Base-by-base conservation (phyloP, 2,113 vertebrate species). In the Lamprologus tigripictilis region DNA sequence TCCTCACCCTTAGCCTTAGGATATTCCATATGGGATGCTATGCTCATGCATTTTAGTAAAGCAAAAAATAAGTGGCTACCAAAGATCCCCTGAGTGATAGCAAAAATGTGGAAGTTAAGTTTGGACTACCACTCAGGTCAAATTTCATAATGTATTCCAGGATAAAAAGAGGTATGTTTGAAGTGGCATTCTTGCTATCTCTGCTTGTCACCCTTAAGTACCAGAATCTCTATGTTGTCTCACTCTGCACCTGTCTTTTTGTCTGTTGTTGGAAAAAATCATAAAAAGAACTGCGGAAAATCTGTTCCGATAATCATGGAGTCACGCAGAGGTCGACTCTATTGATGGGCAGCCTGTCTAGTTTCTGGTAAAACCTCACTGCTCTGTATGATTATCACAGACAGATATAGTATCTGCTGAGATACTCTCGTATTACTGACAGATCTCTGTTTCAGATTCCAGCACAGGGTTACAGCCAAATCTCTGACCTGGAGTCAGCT, bases 331-430 rank as follows among this genome's bases (percentile, higher is more conserved):
- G 92, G 86, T 90, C 86, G 82, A 54, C 76, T 45, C 26, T 33
- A 9, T 76, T 88, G 86, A 92, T 80, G 84, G 88, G 83, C 90
- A 31, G 85, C 71, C 92, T 82, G 87, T 89, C 92, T 79, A 54
- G 76, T 89, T 57, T 42, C 73, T 83, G 86, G 84, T 89, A 83
- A 90, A 88, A 55, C 86, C 84, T 89, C 55, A 58, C 91, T 73
- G 90, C 85, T 89, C 54, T 51, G 76, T 63, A 84, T 91, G 89
- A 95, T 96, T 94, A 96, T 93, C 92, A 88, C 90, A 92, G 94
- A 94, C 94, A 88, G 89, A 96, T 96, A 93, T 95, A 96, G 94
- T 82, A 88, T 55, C 45, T 78, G 83, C 63, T 12, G 88, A 92
- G 92, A 91, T n/a, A 83, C 82, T 89, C 94, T 96, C 93, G 19